Evolutionary conservation across 2,888 invertebrate species (phyloP).

Genomic region (Drosophila borborema): DNA sequence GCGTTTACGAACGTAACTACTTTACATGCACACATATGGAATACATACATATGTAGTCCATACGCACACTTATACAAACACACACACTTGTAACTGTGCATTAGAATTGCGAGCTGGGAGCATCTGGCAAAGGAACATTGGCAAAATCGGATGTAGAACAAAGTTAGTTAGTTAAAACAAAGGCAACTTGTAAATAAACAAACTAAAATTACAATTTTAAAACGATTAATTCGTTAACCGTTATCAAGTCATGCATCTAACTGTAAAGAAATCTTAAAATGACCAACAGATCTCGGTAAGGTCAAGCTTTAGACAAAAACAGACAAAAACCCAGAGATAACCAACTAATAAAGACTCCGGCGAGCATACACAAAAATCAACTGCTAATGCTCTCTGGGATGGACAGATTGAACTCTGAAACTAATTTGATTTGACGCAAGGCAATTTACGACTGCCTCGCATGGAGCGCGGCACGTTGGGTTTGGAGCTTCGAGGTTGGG

Average conservation of each 20-base stretch:
- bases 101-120: background rate
- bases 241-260: conserved; percentile 46
- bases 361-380: conserved; percentile 26
- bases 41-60: background rate
- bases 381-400: conserved; percentile 20
- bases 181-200: background rate
- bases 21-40: background rate
- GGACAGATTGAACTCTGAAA: conserved; percentile 48
- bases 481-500: background rate
- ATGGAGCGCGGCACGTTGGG: conserved; percentile 6
- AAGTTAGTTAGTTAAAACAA: background rate
- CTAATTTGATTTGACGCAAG: conserved; percentile 68
- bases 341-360: conserved; percentile 44
- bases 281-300: conserved; percentile 20
- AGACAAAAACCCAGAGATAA: conserved; percentile 35
- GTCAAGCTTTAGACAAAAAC: conserved; percentile 7
- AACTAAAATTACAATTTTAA: conserved; percentile 7
- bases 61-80: background rate
- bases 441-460: conserved; percentile 58
- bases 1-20: background rate
- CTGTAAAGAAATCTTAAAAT: conserved; percentile 44
- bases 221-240: conserved; percentile 25
- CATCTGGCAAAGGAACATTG: conserved; percentile 7
- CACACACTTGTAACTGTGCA: background rate
- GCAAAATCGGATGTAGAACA: background rate